A percentile compares a stretch with the other conserved stretches of the same genome.
These are phyloP conservation scores for Patella caerulea DNA, from an alignment of 2,888 invertebrate species.

Conservation along the genomic window DNA sequence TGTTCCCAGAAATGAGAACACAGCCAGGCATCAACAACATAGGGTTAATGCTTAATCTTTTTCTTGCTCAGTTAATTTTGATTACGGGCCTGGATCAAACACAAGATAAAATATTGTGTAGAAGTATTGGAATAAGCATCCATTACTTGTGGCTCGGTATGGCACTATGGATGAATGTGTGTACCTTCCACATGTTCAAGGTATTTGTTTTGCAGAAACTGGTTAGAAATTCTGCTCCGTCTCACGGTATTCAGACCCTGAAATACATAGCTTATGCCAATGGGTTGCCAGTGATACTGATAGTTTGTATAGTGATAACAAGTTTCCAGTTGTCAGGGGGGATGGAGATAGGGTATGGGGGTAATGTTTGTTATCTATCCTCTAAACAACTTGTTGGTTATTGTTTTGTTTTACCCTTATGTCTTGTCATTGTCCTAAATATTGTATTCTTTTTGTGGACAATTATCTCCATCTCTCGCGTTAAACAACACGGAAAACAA, in stretches of 20 bases:
- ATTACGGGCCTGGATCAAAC: conserved; percentile 27
- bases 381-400: conserved; percentile 27
- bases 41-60: conserved; percentile 35
- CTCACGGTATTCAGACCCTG: conserved; percentile 3
- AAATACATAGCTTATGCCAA: conserved; percentile 18
- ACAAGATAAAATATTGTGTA: conserved; percentile 26
- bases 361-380: conserved; percentile 34
- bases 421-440: conserved; percentile 42
- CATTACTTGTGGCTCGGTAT: conserved; percentile 44
- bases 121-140: conserved; percentile 34
- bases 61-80: conserved; percentile 39
- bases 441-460: conserved; percentile 42
- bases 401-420: conserved; percentile 46
- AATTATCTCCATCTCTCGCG: conserved; percentile 34
- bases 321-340: conserved; percentile 18
- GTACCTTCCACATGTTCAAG: conserved; percentile 46
- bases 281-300: conserved; percentile 3
- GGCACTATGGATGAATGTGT: conserved; percentile 40
- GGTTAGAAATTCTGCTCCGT: not conserved
- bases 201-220: conserved; percentile 33
- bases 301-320: conserved; percentile 13
- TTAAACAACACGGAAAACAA: conserved; percentile 13
- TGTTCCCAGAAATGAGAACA: conserved; percentile 36
- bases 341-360: conserved; percentile 35
- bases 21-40: conserved; percentile 47